Conservation (phyloP, 2,113 vertebrate species). For the Pheucticus melanocephalus region DNA sequence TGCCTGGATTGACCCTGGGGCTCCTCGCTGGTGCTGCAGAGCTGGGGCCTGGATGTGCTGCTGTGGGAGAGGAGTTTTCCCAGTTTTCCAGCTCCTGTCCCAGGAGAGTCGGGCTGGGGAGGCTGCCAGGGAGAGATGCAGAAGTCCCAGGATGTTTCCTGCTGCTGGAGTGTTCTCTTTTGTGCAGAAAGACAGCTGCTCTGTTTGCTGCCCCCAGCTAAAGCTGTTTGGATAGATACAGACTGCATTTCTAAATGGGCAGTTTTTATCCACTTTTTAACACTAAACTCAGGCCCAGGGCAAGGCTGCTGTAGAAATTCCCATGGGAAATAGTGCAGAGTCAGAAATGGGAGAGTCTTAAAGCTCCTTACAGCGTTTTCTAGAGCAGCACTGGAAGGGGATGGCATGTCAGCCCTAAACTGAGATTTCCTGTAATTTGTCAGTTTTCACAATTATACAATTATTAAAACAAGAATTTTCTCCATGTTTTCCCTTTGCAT, state of each 20-base stretch:
- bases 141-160: background rate
- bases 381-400: background rate
- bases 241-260: background rate
- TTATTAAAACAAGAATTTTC: conserved; percentile 25
- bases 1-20: background rate
- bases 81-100: background rate
- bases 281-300: background rate
- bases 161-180: background rate
- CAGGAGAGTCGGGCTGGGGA: accelerated
- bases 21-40: background rate
- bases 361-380: background rate
- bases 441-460: conserved; percentile 19
- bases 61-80: background rate
- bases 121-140: accelerated
- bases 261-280: background rate
- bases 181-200: background rate
- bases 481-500: background rate
- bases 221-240: background rate
- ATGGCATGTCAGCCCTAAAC: background rate
- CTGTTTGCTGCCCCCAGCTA: background rate
- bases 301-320: background rate
- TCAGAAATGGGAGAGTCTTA: background rate
- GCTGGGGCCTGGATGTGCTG: background rate
- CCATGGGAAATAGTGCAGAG: background rate
- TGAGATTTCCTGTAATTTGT: conserved; percentile 38